phyloP scores from a whole-genome alignment of 2,888 invertebrate genomes.

The Drosophila picticornis region DNA sequence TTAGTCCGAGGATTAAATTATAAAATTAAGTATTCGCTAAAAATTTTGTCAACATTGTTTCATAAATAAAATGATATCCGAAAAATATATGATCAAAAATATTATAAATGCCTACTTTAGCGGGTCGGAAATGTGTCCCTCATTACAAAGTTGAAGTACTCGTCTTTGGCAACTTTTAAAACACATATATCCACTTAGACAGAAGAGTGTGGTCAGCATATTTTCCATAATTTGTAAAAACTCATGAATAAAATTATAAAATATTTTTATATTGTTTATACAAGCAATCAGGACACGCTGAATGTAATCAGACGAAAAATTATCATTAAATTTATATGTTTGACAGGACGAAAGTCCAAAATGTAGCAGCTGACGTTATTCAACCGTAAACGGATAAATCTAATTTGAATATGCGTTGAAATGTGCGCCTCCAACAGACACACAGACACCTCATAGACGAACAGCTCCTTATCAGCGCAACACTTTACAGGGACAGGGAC shows the following conservation, averaged over 20 bases:
- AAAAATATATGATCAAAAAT: not conserved
- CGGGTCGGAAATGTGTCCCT: not conserved
- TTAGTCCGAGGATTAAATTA: not conserved
- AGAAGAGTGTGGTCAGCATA: conserved; percentile 41
- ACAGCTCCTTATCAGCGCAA: conserved; percentile 45
- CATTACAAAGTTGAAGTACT: not conserved
- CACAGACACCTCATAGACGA: conserved; percentile 39
- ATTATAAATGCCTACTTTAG: not conserved
- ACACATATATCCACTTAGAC: conserved; percentile 19
- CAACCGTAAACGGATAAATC: conserved; percentile 65
- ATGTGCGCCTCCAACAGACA: conserved; percentile 50
- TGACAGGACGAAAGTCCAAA: conserved; percentile 16
- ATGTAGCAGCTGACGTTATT: conserved; percentile 33
- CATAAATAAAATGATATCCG: not conserved
- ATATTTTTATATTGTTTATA: conserved; percentile 20
- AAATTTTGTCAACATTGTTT: not conserved
- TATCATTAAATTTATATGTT: conserved; percentile 40
- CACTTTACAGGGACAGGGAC: conserved; percentile 30
- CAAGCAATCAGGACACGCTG: conserved; percentile 8
- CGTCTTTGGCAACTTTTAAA: not conserved
- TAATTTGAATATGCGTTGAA: conserved; percentile 74
- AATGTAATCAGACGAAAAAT: conserved; percentile 45
- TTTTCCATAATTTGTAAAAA: conserved; percentile 39
- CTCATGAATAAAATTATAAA: conserved; percentile 61
- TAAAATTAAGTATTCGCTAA: not conserved